A percentile compares a stretch with the other conserved stretches of the same genome.
Evolutionary conservation across 1,140 invertebrate genomes (phyloP).

Genomic region (Pollicipes pollicipes): DNA sequence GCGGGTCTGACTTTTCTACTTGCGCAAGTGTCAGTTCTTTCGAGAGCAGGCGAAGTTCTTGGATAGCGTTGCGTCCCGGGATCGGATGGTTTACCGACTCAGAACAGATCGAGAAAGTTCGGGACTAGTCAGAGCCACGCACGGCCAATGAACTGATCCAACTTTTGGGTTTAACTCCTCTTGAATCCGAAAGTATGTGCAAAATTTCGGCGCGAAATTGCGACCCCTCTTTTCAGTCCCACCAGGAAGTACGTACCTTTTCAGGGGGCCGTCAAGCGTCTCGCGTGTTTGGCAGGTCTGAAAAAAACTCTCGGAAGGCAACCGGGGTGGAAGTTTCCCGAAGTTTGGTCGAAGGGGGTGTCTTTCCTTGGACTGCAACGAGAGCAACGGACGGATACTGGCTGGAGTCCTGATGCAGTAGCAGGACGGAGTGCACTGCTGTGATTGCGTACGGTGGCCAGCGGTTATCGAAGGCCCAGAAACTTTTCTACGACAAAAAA

Average conservation of each 20-base stretch:
- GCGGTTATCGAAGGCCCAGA: not conserved
- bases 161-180: not conserved
- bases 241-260: not conserved
- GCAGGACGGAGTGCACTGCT: not conserved
- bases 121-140: not conserved
- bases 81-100: not conserved
- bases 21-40: not conserved
- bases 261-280: too few relatives aligned
- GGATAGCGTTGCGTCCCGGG: not conserved
- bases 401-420: not conserved
- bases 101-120: not conserved
- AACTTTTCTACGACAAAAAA: not conserved
- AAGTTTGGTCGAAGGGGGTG: not conserved
- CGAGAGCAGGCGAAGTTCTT: not conserved
- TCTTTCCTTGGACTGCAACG: not conserved
- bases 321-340: too few relatives aligned
- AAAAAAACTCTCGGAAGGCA: too few relatives aligned
- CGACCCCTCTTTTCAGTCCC: not conserved
- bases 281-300: too few relatives aligned
- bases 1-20: not conserved
- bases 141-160: not conserved
- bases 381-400: not conserved
- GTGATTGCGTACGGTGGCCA: not conserved
- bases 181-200: not conserved
- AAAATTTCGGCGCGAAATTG: not conserved